Conservation (phyloP, 2,797 vertebrate genomes). For the Caiman crocodilus region DNA sequence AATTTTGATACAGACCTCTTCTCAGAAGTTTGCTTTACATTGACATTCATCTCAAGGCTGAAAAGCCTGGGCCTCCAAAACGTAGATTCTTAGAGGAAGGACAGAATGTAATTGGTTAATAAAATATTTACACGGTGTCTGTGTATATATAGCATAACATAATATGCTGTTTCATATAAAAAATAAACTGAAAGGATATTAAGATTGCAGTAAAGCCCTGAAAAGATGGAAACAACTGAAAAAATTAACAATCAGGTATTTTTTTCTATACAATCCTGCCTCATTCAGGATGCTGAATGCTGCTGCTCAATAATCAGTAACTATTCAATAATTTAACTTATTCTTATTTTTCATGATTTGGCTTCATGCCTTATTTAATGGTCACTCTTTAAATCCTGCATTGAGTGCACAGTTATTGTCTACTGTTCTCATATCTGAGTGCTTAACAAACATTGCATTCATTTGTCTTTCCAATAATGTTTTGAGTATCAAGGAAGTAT, state of each 20-base stretch:
- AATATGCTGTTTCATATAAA: background rate
- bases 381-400: background rate
- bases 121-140: background rate
- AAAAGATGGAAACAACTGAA: background rate
- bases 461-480: background rate
- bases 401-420: background rate
- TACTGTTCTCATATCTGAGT: background rate
- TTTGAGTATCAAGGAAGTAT: background rate
- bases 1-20: background rate
- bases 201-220: background rate
- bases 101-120: background rate
- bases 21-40: background rate
- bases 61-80: background rate
- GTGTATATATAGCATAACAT: too few species aligned
- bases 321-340: background rate
- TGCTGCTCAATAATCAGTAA: background rate
- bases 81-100: background rate
- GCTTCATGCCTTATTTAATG: background rate
- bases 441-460: background rate
- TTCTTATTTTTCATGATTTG: background rate
- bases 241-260: too few species aligned
- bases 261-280: background rate
- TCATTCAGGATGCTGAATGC: background rate
- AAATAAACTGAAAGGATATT: background rate
- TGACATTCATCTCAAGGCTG: background rate